A percentile compares a stretch with the other conserved stretches of the same genome.
phyloP scores from a whole-genome alignment of 2,888 invertebrate species.

The Tinea semifulvella region DNA sequence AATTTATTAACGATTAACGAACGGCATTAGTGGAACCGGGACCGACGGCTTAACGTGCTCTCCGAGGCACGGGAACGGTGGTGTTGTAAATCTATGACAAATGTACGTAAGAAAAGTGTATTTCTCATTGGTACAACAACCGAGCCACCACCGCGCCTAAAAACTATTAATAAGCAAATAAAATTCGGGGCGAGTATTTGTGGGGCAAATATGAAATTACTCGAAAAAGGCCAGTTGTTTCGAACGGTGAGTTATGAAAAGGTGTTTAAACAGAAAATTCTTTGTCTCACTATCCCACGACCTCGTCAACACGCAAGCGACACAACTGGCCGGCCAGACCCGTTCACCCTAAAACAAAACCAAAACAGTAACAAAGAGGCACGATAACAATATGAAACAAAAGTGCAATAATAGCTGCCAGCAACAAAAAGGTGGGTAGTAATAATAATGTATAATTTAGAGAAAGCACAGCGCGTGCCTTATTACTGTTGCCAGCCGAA shows the following conservation, averaged over 20 bases:
- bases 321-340: neutral
- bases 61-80: too few species aligned
- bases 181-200: too few species aligned
- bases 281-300: neutral
- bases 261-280: conserved; percentile 1
- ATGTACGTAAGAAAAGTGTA: too few species aligned
- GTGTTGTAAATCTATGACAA: too few species aligned
- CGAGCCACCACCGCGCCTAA: too few species aligned
- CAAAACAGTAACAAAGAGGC: conserved; percentile 1
- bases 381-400: neutral
- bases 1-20: too few species aligned
- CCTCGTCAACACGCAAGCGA: neutral
- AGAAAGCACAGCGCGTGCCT: conserved; percentile 60
- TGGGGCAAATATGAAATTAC: too few species aligned
- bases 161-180: too few species aligned
- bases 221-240: conserved; percentile 3
- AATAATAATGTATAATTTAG: conserved; percentile 54
- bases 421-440: conserved; percentile 3
- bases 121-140: too few species aligned
- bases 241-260: conserved; percentile 1
- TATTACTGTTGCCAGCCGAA: conserved; percentile 27
- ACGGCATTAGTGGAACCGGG: too few species aligned
- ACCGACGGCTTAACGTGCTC: too few species aligned
- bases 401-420: neutral
- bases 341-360: conserved; percentile 4